Conservation (phyloP, 2,113 vertebrate genomes). For the Ptilorrhoa leucosticta region DNA sequence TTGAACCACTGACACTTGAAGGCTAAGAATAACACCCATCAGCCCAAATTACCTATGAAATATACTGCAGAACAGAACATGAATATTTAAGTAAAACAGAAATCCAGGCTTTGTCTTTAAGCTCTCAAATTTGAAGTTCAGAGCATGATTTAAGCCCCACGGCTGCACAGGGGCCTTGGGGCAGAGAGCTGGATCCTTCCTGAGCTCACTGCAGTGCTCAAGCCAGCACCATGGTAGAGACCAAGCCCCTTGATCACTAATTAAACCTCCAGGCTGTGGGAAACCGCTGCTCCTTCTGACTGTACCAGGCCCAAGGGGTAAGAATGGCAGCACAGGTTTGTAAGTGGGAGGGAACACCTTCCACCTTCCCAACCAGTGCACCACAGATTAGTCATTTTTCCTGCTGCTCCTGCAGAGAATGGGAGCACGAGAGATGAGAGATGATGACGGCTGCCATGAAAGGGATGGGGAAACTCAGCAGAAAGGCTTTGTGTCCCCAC, state of each 20-base stretch:
- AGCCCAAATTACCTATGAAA: not conserved
- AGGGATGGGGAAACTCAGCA: not conserved
- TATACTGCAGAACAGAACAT: not conserved
- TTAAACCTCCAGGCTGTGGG: rapidly evolving
- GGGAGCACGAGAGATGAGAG: not conserved
- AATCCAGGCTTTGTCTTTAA: not conserved
- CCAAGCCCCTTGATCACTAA: not conserved
- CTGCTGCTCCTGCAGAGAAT: not conserved
- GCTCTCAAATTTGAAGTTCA: not conserved
- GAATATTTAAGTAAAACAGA: not conserved
- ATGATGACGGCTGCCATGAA: not conserved
- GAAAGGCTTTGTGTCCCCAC: constrained; percentile 28
- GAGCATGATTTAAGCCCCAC: not conserved
- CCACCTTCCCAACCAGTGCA: not conserved
- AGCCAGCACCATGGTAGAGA: rapidly evolving
- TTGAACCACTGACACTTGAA: not conserved
- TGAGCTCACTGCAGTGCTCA: rapidly evolving
- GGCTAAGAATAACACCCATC: not conserved
- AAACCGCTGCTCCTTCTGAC: not conserved
- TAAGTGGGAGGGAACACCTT: not conserved
- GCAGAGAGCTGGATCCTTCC: not conserved
- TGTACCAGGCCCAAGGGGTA: not conserved
- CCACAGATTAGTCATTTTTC: not conserved
- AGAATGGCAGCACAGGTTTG: not conserved
- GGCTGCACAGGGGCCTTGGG: not conserved